Conservation (phyloP, 2,113 vertebrate species). For the Nannospalax galili region DNA sequence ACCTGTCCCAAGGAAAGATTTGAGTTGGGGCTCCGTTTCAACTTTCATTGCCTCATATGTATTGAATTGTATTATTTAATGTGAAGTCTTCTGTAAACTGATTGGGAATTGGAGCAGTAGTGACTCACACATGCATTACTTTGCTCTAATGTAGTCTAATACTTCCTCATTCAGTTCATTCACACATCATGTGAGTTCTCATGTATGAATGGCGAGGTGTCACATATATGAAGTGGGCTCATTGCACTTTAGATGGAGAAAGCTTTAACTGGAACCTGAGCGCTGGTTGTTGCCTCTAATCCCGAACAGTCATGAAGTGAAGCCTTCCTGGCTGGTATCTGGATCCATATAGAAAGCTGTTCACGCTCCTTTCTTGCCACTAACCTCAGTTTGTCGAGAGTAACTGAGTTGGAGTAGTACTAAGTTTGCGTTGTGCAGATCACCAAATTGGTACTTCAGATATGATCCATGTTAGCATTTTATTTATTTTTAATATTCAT, state of each 20-base stretch:
- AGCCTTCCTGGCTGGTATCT: neutral
- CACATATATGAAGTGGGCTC: neutral
- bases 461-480: neutral
- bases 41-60: neutral
- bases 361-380: neutral
- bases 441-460: neutral
- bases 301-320: neutral
- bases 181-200: neutral
- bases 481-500: neutral
- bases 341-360: neutral
- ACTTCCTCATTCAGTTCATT: neutral
- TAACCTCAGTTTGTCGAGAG: neutral
- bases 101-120: neutral
- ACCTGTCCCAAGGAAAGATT: neutral
- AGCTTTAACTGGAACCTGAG: neutral
- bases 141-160: too few species aligned
- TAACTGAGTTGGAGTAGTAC: neutral
- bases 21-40: neutral
- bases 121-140: neutral
- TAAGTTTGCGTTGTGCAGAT: neutral
- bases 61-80: neutral
- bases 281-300: neutral
- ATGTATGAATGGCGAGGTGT: neutral
- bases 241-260: neutral
- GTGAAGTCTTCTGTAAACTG: neutral